Evolutionary conservation across 2,113 vertebrate genomes (phyloP).

Genomic region (Orycteropus afer): DNA sequence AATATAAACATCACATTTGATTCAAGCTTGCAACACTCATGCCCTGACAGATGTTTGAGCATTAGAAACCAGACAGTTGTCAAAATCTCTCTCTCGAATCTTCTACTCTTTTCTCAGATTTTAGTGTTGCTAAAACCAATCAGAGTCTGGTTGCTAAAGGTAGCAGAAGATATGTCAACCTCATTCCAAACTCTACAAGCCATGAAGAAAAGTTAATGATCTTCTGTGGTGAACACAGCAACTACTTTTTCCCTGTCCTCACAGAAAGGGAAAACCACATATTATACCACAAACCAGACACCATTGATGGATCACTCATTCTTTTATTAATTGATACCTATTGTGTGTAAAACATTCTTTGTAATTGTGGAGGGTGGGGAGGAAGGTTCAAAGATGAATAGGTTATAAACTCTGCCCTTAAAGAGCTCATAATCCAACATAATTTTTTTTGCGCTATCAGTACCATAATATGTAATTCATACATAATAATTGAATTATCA

Average conservation of each 20-base stretch:
- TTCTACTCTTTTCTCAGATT: slow-evolving; percentile 10
- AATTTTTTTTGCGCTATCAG: not conserved
- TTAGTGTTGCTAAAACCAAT: not conserved
- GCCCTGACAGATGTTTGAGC: not conserved
- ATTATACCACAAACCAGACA: not conserved
- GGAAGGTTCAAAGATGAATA: not conserved
- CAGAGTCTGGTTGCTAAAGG: slow-evolving; percentile 2
- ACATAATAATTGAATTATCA: not conserved
- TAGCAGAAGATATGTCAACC: not conserved
- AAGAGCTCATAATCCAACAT: slow-evolving; percentile 18
- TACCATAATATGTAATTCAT: not conserved
- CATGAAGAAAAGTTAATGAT: not conserved
- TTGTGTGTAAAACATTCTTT: not conserved
- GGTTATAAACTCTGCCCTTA: not conserved
- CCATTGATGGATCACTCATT: not conserved
- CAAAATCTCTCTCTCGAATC: slow-evolving; percentile 34
- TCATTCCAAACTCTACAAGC: not conserved
- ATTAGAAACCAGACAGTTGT: slow-evolving; percentile 18
- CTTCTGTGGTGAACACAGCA: not conserved
- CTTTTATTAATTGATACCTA: slow-evolving; percentile 26
- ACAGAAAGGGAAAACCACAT: not conserved
- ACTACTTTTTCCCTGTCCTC: not conserved
- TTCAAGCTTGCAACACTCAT: not conserved
- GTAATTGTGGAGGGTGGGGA: not conserved
- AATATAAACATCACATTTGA: slow-evolving; percentile 32